A percentile compares a stretch with the other conserved stretches of the same genome.
Conservation (phyloP, 2,113 vertebrate genomes). For the Notothenia coriiceps region DNA sequence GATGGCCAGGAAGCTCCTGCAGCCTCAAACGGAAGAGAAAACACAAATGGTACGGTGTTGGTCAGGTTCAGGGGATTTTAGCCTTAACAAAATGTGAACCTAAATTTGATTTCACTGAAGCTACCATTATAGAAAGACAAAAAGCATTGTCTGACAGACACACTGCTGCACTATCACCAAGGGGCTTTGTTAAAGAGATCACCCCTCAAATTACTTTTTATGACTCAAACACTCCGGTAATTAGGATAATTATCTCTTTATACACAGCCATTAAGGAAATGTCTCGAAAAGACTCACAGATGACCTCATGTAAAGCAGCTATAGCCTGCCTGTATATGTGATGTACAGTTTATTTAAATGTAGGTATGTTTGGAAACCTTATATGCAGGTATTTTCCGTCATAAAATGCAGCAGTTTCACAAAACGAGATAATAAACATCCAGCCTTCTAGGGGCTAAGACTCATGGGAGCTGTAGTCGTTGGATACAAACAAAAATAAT, state of each 20-base stretch:
- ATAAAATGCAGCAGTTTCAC: not conserved
- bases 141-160: not conserved
- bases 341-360: not conserved
- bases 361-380: not conserved
- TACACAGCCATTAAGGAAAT: not conserved
- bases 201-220: not conserved
- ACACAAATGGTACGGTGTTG: not conserved
- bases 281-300: not conserved
- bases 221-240: not conserved
- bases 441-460: not conserved
- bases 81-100: not conserved
- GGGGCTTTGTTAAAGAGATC: not conserved
- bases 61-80: not conserved
- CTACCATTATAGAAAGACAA: not conserved
- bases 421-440: not conserved
- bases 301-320: not conserved
- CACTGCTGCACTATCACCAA: not conserved
- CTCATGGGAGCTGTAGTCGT: not conserved
- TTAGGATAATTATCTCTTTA: slow-evolving; percentile 9
- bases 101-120: not conserved
- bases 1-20: not conserved
- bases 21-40: not conserved
- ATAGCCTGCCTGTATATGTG: not conserved
- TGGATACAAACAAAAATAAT: not conserved
- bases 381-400: slow-evolving; percentile 1